These are phyloP conservation scores for Mastomys natalensis DNA, from an alignment of 2,113 vertebrate species.

Conservation along the genomic window DNA sequence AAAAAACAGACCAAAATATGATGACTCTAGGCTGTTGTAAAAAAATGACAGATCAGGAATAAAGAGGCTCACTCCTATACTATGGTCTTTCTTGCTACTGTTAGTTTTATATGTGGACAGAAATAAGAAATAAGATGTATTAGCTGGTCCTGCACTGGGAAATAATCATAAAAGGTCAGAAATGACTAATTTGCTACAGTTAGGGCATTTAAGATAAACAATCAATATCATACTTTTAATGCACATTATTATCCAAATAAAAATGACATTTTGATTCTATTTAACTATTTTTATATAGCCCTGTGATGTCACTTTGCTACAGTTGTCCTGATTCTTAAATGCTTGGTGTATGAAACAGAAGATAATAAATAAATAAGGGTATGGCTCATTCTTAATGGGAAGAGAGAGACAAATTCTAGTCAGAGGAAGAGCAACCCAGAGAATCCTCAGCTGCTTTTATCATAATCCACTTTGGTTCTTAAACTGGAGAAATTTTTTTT, in stretches of 20 bases:
- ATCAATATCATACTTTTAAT: slow-evolving; percentile 69
- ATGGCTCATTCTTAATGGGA: slow-evolving; percentile 32
- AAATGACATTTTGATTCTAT: slow-evolving; percentile 58
- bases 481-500: slow-evolving; percentile 40
- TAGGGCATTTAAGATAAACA: slow-evolving; percentile 70
- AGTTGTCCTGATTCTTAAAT: background rate
- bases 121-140: slow-evolving; percentile 65
- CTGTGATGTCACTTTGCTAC: slow-evolving; percentile 21
- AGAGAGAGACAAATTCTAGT: background rate
- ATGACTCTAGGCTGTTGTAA: background rate
- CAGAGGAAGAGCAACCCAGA: background rate
- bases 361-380: slow-evolving; percentile 45
- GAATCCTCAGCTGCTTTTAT: background rate
- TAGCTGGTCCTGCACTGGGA: slow-evolving; percentile 55
- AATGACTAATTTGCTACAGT: slow-evolving; percentile 68
- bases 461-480: background rate
- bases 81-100: slow-evolving; percentile 12
- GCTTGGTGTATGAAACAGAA: slow-evolving; percentile 34
- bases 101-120: slow-evolving; percentile 56
- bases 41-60: slow-evolving; percentile 49
- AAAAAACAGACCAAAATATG: slow-evolving; percentile 14
- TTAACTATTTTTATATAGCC: slow-evolving; percentile 48
- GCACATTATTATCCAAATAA: slow-evolving; percentile 68
- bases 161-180: slow-evolving; percentile 70
- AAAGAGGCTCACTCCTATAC: background rate